Conservation (phyloP, 2,113 vertebrate species). For the Hyperopisus bebe region DNA sequence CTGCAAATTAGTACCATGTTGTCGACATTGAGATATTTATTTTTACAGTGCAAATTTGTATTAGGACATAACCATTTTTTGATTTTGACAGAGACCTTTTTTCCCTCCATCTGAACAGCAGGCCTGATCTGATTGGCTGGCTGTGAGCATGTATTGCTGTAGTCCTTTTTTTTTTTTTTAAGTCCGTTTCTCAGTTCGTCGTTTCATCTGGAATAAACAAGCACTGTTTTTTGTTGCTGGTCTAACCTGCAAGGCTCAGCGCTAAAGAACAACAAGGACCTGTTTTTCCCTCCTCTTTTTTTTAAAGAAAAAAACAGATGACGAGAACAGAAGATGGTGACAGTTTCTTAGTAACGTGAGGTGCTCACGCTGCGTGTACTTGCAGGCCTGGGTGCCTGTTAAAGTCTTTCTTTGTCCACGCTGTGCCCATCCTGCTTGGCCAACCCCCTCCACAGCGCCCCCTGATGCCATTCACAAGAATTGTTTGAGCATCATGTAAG, state of each 20-base stretch:
- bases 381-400: background rate
- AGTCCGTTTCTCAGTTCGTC: background rate
- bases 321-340: background rate
- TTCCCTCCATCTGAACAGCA: background rate
- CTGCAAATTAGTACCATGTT: background rate
- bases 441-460: background rate
- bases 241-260: background rate
- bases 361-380: background rate
- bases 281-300: background rate
- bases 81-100: background rate
- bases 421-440: background rate
- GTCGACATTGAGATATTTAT: constrained; percentile 15
- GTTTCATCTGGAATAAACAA: background rate
- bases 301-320: background rate
- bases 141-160: background rate
- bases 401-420: background rate
- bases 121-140: background rate
- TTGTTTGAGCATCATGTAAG: background rate
- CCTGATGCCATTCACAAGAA: background rate
- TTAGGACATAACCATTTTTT: background rate
- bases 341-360: background rate
- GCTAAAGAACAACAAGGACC: background rate
- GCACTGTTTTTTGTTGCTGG: background rate
- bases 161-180: background rate
- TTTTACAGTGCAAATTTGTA: background rate